A percentile compares a stretch with the other conserved stretches of the same genome.
Evolutionary conservation across 2,113 vertebrate species (phyloP).

Genomic region (Lophura nycthemera): DNA sequence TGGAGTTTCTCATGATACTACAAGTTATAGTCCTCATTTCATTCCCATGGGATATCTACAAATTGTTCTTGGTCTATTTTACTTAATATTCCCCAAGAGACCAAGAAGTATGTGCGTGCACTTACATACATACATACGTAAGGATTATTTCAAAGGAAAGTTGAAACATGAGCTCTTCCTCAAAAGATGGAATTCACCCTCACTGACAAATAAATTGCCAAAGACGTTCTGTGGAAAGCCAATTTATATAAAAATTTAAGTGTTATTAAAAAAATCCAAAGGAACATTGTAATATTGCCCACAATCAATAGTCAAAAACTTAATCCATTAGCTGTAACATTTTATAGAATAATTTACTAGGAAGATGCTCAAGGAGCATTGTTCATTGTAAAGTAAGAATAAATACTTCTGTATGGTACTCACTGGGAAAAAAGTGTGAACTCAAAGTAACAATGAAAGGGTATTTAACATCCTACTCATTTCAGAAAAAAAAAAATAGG

Average conservation of each 20-base stretch:
- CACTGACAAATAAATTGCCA: not conserved
- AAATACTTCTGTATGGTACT: not conserved
- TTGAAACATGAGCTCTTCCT: not conserved
- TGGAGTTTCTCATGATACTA: not conserved
- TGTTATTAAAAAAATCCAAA: not conserved
- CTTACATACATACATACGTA: not conserved
- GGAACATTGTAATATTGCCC: not conserved
- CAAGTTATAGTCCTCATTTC: not conserved
- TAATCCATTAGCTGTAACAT: conserved; percentile 16
- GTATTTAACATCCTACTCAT: not conserved
- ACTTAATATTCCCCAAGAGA: not conserved
- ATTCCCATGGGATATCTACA: not conserved
- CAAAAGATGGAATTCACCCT: not conserved
- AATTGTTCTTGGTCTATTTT: not conserved
- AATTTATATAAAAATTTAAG: not conserved
- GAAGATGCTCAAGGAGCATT: not conserved
- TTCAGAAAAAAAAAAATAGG: not conserved
- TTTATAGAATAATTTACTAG: conserved; percentile 1
- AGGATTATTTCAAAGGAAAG: not conserved
- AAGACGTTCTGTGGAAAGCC: not conserved
- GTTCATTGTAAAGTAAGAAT: not conserved
- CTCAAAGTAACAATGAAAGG: not conserved
- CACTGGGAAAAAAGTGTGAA: not conserved
- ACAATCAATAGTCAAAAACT: not conserved
- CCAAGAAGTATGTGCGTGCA: not conserved